Evolutionary conservation across 2,113 vertebrate genomes (phyloP).

Genomic region (Tychaedon coryphoeus): DNA sequence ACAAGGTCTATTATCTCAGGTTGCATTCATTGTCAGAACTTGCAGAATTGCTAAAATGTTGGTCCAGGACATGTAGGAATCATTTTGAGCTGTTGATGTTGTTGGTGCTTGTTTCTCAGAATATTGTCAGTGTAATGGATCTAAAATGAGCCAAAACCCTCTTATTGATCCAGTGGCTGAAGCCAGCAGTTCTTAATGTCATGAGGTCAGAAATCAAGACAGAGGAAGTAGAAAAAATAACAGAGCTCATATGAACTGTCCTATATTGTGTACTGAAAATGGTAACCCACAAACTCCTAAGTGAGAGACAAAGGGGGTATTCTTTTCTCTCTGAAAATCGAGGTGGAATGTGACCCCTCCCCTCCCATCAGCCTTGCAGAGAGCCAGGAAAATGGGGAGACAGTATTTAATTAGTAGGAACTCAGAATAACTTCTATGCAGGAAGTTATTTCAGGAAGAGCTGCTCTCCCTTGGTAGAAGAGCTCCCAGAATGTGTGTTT

Average conservation of each 20-base stretch:
- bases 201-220: background rate
- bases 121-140: background rate
- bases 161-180: background rate
- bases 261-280: background rate
- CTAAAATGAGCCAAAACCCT: background rate
- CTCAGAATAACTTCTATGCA: background rate
- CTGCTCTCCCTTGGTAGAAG: background rate
- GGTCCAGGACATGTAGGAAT: background rate
- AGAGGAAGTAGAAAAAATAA: background rate
- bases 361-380: background rate
- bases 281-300: background rate
- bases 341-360: background rate
- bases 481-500: background rate
- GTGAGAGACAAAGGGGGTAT: accelerated
- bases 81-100: background rate
- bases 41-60: background rate
- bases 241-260: background rate
- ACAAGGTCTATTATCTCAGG: background rate
- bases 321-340: background rate
- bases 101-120: background rate
- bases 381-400: background rate
- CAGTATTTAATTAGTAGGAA: background rate
- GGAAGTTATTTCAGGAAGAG: constrained; percentile 15
- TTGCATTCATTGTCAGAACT: background rate
- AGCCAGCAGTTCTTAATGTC: background rate